phyloP scores from a whole-genome alignment of 2,888 invertebrate species.

The Eilema depressum region DNA sequence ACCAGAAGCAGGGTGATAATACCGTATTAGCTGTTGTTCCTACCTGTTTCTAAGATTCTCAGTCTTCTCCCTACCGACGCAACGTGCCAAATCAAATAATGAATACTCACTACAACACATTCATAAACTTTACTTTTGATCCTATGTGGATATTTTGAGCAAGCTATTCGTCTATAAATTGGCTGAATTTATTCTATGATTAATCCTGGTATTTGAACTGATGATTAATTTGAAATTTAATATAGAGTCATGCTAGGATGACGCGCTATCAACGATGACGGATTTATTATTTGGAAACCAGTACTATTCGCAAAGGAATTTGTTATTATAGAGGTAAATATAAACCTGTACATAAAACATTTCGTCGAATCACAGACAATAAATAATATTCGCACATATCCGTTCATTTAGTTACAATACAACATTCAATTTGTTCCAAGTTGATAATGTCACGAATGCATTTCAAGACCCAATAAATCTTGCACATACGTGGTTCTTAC shows the following conservation, averaged over 20 bases:
- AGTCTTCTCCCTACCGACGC: too few species aligned
- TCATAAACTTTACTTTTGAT: neutral
- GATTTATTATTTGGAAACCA: neutral
- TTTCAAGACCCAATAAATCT: slow-evolving; percentile 29
- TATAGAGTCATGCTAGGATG: neutral
- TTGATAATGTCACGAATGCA: slow-evolving; percentile 25
- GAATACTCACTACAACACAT: neutral
- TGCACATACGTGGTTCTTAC: slow-evolving; percentile 14
- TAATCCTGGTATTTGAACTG: neutral
- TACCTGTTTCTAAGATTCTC: too few species aligned
- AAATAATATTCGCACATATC: neutral
- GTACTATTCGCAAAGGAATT: neutral
- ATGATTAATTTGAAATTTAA: neutral
- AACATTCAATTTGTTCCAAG: slow-evolving; percentile 14
- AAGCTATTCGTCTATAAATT: neutral
- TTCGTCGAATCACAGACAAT: neutral
- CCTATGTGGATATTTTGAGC: too few species aligned
- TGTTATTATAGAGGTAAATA: neutral
- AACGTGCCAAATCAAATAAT: too few species aligned
- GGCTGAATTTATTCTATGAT: neutral
- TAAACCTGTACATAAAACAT: neutral
- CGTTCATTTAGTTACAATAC: slow-evolving; percentile 9
- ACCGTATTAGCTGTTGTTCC: too few species aligned
- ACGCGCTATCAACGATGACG: neutral
- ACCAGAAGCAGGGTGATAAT: too few species aligned